phyloP scores from a whole-genome alignment of 2,113 vertebrate species.

The Prolemur simus region DNA sequence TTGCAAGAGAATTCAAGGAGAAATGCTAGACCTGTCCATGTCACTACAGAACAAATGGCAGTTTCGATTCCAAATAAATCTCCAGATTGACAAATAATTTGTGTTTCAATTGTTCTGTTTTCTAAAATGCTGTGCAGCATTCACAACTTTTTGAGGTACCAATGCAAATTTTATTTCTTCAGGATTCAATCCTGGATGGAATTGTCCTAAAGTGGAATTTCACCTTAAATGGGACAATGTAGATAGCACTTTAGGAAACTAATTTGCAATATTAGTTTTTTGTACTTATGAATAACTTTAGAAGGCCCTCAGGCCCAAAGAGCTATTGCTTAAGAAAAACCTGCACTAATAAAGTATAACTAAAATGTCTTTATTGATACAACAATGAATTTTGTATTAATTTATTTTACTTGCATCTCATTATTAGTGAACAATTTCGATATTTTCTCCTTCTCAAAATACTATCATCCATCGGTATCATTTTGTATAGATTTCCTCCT shows the following conservation, averaged over 20 bases:
- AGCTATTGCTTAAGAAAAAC: background rate
- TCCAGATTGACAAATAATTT: conserved; percentile 64
- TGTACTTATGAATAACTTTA: background rate
- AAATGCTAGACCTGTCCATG: conserved; percentile 43
- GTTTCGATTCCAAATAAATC: conserved; percentile 69
- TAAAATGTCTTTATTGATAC: conserved; percentile 12
- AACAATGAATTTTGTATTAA: background rate
- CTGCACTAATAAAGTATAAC: background rate
- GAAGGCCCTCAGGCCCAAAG: background rate
- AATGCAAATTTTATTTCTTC: conserved; percentile 41
- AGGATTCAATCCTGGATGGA: conserved; percentile 6
- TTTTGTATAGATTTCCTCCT: background rate
- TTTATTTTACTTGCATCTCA: background rate
- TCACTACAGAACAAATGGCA: conserved; percentile 67
- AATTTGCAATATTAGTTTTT: conserved; percentile 34
- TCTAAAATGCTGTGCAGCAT: conserved; percentile 44
- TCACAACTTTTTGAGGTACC: conserved; percentile 19
- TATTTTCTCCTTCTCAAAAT: background rate
- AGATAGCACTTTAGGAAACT: background rate
- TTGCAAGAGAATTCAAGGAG: conserved; percentile 54
- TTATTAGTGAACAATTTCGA: background rate
- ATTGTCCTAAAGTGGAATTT: background rate
- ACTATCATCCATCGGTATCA: background rate
- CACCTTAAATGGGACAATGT: background rate
- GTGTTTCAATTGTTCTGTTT: conserved; percentile 62